Conservation (phyloP, 2,888 invertebrate species). For the Cotesia congregata region DNA sequence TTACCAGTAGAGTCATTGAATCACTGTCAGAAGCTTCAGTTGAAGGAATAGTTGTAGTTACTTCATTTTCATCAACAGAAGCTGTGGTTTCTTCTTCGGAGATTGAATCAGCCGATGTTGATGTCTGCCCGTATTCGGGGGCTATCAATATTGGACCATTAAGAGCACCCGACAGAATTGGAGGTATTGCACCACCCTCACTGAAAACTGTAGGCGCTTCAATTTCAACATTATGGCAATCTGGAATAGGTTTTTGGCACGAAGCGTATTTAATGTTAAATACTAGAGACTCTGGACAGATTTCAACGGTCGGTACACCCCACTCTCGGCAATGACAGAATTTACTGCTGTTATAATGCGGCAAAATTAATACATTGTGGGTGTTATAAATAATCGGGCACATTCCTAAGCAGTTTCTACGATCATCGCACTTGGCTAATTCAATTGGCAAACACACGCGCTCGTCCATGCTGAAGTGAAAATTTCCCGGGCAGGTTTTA, state of each 20-base stretch:
- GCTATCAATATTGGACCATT: too few relatives aligned
- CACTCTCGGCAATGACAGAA: background rate
- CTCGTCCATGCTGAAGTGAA: constrained; percentile 37
- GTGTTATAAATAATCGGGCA: background rate
- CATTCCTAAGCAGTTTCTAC: background rate
- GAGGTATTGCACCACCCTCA: too few relatives aligned
- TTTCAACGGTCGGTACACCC: background rate
- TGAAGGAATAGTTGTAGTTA: too few relatives aligned
- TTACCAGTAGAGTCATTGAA: too few relatives aligned
- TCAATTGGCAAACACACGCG: background rate
- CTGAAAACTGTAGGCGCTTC: too few relatives aligned
- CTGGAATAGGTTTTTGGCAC: background rate
- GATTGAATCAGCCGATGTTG: too few relatives aligned
- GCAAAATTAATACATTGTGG: background rate
- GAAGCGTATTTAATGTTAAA: background rate
- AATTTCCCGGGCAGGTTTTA: constrained; percentile 38
- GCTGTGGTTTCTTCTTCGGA: too few relatives aligned
- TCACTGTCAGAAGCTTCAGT: too few relatives aligned
- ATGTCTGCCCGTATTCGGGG: too few relatives aligned
- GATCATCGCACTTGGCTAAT: background rate
- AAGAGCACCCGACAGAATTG: too few relatives aligned
- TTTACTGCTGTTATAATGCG: background rate
- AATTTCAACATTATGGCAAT: background rate
- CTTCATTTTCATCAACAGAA: too few relatives aligned
- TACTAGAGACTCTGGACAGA: background rate